These are phyloP conservation scores for Drosophila siamana DNA, from an alignment of 2,888 invertebrate species.

Conservation along the genomic window DNA sequence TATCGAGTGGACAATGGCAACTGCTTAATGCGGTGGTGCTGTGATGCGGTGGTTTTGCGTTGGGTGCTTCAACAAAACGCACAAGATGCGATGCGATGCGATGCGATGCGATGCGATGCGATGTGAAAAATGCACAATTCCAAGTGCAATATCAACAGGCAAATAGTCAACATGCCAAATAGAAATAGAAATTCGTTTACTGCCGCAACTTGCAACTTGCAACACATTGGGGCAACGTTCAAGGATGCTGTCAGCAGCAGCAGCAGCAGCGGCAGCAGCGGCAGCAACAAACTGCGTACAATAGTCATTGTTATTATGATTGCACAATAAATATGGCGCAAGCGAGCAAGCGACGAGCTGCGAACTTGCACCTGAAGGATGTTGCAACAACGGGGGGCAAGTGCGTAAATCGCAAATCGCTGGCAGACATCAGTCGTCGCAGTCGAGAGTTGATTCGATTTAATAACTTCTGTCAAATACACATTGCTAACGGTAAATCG, in stretches of 20 bases:
- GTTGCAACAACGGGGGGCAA: conserved; percentile 38
- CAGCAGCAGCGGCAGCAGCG: conserved; percentile 18
- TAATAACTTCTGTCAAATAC: conserved; percentile 76
- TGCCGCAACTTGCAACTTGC: conserved; percentile 55
- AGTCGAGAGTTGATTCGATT: conserved; percentile 73
- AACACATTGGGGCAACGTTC: conserved; percentile 53
- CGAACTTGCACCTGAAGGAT: conserved; percentile 59
- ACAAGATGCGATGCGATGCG: too few relatives aligned
- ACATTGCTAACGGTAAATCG: conserved; percentile 47
- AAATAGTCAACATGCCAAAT: conserved; percentile 65
- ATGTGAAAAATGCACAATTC: conserved; percentile 32
- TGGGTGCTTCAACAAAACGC: conserved; percentile 12
- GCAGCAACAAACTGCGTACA: conserved; percentile 26
- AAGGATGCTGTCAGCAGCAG: conserved; percentile 67
- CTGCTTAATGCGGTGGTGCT: background rate
- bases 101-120: background rate
- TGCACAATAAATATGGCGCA: conserved; percentile 68
- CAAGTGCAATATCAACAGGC: conserved; percentile 67
- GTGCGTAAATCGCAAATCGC: conserved; percentile 56
- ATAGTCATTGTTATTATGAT: conserved; percentile 62
- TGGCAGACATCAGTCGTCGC: conserved; percentile 48
- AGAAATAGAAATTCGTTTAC: conserved; percentile 76
- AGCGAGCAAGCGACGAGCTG: conserved; percentile 19
- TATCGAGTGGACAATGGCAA: conserved; percentile 10
- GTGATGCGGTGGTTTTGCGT: background rate